A percentile compares a stretch with the other conserved stretches of the same genome.
Conservation (phyloP, 2,797 vertebrate genomes). For the Protonibea diacanthus region DNA sequence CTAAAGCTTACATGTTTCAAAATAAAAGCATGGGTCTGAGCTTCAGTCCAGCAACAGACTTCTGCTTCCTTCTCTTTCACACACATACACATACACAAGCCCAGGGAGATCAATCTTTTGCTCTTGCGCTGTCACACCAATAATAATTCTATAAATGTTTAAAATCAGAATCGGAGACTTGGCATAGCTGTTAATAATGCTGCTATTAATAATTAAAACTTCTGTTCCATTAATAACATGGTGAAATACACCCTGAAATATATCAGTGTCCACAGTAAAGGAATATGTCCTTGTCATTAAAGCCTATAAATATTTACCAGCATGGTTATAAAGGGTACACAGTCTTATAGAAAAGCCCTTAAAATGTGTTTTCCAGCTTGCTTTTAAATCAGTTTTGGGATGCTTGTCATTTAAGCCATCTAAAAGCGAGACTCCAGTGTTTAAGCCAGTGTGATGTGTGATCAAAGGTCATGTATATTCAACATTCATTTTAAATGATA, state of each 20-base stretch:
- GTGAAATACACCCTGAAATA: constrained; percentile 54
- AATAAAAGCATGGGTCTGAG: constrained; percentile 5
- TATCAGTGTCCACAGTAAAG: constrained; percentile 60
- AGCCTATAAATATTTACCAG: constrained; percentile 74
- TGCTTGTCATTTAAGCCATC: background rate
- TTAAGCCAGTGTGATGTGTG: constrained; percentile 6
- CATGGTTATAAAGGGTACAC: constrained; percentile 6
- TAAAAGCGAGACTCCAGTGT: background rate
- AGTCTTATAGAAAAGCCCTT: constrained; percentile 5
- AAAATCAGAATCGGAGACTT: constrained; percentile 89
- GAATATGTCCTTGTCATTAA: constrained; percentile 53
- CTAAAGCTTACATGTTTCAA: constrained; percentile 2
- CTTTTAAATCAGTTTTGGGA: constrained; percentile 27
- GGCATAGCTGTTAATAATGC: constrained; percentile 82
- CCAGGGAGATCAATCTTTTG: constrained; percentile 68
- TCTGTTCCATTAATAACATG: constrained; percentile 73
- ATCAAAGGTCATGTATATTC: constrained; percentile 37
- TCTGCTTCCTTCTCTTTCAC: background rate
- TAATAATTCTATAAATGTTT: constrained; percentile 98
- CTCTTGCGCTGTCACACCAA: constrained; percentile 86
- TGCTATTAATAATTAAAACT: constrained; percentile 77
- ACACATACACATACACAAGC: constrained; percentile 2
- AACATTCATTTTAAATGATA: constrained; percentile 35
- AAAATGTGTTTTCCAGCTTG: constrained; percentile 10
- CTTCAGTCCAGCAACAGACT: background rate